phyloP scores from a whole-genome alignment of 1,140 invertebrate genomes.

The Penaeus chinensis region DNA sequence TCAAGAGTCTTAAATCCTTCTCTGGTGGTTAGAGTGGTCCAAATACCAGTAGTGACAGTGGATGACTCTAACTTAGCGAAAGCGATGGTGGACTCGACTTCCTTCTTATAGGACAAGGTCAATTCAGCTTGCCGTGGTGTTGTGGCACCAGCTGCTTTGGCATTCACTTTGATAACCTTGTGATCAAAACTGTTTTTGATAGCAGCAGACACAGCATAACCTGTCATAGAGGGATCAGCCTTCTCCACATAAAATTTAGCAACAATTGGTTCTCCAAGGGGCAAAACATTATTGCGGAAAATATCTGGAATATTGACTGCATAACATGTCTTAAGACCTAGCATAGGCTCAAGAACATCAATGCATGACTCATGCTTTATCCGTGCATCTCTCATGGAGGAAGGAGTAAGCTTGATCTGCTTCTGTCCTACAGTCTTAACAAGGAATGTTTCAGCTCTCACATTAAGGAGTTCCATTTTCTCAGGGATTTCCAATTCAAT shows the following conservation, averaged over 20 bases:
- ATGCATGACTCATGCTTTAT: constrained; percentile 8
- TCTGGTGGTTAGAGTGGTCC: background rate
- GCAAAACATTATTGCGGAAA: constrained; percentile 28
- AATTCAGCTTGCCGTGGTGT: constrained; percentile 12
- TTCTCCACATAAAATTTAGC: constrained; percentile 27
- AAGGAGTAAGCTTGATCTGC: constrained; percentile 36
- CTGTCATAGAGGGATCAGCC: constrained; percentile 33
- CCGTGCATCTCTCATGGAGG: constrained; percentile 13
- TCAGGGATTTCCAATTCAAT: constrained; percentile 30
- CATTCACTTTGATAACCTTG: background rate
- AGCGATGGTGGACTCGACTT: background rate
- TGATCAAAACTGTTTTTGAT: background rate
- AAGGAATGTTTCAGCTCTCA: constrained; percentile 33
- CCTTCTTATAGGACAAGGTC: background rate
- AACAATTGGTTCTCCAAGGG: constrained; percentile 14
- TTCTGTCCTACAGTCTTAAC: constrained; percentile 16
- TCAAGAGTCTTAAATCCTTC: background rate
- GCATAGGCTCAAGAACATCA: background rate
- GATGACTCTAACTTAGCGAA: background rate
- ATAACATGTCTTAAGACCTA: constrained; percentile 42
- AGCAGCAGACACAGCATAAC: background rate
- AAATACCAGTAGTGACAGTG: background rate
- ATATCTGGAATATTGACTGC: constrained; percentile 40
- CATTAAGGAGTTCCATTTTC: constrained; percentile 39
- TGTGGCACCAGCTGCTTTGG: background rate